These are phyloP conservation scores for Epicampocera succincta DNA, from an alignment of 2,888 invertebrate genomes.

Conservation along the genomic window DNA sequence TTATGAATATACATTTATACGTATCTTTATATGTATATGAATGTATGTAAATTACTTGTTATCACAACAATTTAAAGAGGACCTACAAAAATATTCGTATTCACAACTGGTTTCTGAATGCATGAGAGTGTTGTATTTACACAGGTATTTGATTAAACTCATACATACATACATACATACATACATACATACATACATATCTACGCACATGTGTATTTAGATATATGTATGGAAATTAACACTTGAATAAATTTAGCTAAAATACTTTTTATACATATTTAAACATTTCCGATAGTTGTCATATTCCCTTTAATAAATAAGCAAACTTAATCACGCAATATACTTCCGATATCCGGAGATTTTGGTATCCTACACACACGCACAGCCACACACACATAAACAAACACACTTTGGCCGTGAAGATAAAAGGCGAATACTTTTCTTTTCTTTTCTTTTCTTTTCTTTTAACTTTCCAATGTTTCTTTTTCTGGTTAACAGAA, in stretches of 20 bases:
- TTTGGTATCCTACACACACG: background rate
- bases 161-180: background rate
- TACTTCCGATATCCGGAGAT: constrained; percentile 25
- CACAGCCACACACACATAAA: no score
- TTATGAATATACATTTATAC: background rate
- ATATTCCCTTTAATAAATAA: constrained; percentile 36
- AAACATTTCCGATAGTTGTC: constrained; percentile 55
- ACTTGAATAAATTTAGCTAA: constrained; percentile 57
- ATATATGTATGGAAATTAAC: constrained; percentile 29
- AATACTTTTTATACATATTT: constrained; percentile 52
- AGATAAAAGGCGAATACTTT: no score
- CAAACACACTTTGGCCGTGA: no score
- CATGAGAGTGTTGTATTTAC: background rate
- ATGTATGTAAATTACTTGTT: background rate
- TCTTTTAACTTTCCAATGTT: no score
- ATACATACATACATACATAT: no score
- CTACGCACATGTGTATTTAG: constrained; percentile 19
- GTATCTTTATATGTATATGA: no score
- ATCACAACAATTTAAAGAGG: background rate
- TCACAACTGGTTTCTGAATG: background rate
- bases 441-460: no score
- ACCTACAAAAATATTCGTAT: no score
- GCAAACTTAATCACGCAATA: constrained; percentile 34
- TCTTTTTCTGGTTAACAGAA: no score
- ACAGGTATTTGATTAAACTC: background rate